These are phyloP conservation scores for Ellobium chinense DNA, from an alignment of 2,888 invertebrate species.

Conservation along the genomic window DNA sequence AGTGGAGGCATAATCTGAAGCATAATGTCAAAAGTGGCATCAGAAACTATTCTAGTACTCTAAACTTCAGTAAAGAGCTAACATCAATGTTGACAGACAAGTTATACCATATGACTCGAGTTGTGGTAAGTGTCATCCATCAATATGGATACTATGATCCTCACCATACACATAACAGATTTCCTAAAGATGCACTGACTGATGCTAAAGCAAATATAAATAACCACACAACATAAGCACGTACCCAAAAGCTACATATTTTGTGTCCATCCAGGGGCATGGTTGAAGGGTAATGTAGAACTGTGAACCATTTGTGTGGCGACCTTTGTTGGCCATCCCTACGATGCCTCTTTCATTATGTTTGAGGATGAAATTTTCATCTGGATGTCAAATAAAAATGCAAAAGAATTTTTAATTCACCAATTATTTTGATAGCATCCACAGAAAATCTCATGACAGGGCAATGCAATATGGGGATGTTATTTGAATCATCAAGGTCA, in stretches of 20 bases:
- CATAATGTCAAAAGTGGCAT: no score
- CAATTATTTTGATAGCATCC: no score
- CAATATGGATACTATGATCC: neutral
- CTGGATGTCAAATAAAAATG: conserved; percentile 68
- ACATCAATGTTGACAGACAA: no score
- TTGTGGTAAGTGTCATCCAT: no score
- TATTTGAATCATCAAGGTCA: no score
- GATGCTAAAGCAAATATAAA: neutral
- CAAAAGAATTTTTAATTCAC: neutral
- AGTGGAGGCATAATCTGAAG: no score
- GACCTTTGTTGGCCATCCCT: conserved; percentile 86
- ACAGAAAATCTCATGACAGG: no score
- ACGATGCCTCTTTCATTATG: conserved; percentile 85
- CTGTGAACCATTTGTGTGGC: conserved; percentile 86
- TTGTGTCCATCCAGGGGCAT: conserved; percentile 86
- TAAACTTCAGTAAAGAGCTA: no score
- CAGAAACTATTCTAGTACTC: no score
- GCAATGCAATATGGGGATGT: no score
- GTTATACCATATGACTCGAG: no score
- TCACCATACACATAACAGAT: neutral
- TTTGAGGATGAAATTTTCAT: conserved; percentile 85
- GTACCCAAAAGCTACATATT: conserved; percentile 87
- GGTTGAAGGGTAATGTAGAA: conserved; percentile 85
- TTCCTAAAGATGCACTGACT: neutral
- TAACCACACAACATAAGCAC: no score